Conservation (phyloP, 2,888 invertebrate genomes). For the Brachypterus glaber region DNA sequence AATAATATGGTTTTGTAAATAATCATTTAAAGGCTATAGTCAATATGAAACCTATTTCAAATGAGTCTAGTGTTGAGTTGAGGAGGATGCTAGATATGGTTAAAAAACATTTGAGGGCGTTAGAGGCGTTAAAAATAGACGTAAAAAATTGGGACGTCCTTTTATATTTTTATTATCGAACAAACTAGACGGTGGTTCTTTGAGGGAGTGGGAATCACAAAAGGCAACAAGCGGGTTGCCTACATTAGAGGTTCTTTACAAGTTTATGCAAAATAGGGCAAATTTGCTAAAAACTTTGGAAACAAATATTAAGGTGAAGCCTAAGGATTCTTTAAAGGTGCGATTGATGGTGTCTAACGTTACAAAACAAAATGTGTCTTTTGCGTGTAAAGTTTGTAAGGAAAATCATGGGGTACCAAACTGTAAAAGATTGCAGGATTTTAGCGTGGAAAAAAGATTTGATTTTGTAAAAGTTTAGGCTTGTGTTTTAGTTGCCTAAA, state of each 20-base stretch:
- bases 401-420: background rate
- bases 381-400: background rate
- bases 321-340: background rate
- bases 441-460: background rate
- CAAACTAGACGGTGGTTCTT: background rate
- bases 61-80: conserved; percentile 11
- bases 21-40: conserved; percentile 16
- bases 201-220: conserved; percentile 1
- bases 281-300: conserved; percentile 1
- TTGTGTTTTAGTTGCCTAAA: conserved; percentile 3
- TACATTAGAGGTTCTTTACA: background rate
- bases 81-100: conserved; percentile 15
- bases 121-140: background rate
- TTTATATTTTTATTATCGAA: background rate
- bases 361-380: background rate
- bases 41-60: conserved; percentile 8
- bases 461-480: background rate
- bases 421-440: background rate
- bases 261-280: background rate
- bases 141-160: background rate
- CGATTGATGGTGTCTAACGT: background rate
- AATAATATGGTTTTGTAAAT: conserved; percentile 1
- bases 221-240: background rate
- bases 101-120: background rate
- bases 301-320: background rate